A percentile compares a stretch with the other conserved stretches of the same genome.
phyloP scores from a whole-genome alignment of 2,113 vertebrate genomes.

The Rousettus leschenaultii region DNA sequence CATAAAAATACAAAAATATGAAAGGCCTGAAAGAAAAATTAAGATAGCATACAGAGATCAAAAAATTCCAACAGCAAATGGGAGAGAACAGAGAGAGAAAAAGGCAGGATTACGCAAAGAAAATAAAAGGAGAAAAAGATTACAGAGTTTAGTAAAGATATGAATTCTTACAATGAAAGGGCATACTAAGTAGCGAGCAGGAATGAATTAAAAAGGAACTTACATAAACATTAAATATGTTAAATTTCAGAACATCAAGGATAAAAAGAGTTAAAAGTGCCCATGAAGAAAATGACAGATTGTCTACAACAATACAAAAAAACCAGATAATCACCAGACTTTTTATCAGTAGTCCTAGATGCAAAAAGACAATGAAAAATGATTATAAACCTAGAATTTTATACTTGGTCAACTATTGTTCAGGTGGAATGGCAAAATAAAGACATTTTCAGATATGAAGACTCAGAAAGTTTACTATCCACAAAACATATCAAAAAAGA shows the following conservation, averaged over 20 bases:
- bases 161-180: neutral
- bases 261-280: neutral
- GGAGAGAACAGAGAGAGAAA: neutral
- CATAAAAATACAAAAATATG: neutral
- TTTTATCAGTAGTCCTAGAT: neutral
- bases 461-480: neutral
- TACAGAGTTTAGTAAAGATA: neutral
- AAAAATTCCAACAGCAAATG: neutral
- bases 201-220: neutral
- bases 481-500: neutral
- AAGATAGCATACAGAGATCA: neutral
- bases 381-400: neutral
- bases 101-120: neutral
- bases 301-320: neutral
- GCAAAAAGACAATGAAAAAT: neutral
- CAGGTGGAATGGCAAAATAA: neutral
- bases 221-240: neutral
- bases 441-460: neutral
- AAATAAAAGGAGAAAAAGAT: neutral
- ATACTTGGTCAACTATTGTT: neutral
- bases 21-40: neutral
- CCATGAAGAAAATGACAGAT: neutral
- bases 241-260: neutral
- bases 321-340: neutral
- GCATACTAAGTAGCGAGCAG: neutral